Evolutionary conservation across 2,797 vertebrate genomes (phyloP), one percentile per base, ranked within the genome.

Genomic region (Urosaurus nigricauda): DNA sequence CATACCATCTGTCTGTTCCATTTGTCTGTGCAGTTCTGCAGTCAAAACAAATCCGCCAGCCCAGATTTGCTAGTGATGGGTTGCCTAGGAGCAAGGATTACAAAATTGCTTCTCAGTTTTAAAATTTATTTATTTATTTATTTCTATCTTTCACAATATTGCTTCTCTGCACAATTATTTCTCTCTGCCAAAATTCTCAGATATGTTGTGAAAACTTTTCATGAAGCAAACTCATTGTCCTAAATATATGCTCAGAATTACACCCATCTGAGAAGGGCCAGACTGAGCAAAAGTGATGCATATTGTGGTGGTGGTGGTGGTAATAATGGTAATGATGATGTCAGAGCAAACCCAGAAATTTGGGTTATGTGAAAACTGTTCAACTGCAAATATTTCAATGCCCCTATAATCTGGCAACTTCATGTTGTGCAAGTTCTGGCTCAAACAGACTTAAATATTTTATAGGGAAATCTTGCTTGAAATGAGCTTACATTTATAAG

Each of bases 81-180:
- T 92, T 92, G 87, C 93, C 89, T 86, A 90, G 93, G 89, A 81
- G 83, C 88, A 91, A 71, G 78, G 88, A 88, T 94, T 94, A 94
- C 87, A 80, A 86, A 73, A 35, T 43, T 88, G 73, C 73, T 86
- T 73, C 63, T 83, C 53, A 75, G 29, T 0, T 0, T 85, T 68
- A 81, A 74, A 40, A 16, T 35, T 51, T 47, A 5, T 79, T 37
- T 16, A 12, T 13, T 68, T 58, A 60, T 40, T 77, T 12, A 16
- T 53, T 65, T 5, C 86, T 53, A 12, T 11, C 75, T 51, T 90
- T 93, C 86, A 88, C 88, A 90, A 89, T 29, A 26, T n/a, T 90
- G 84, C 88, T 82, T 87, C 74, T 16, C 63, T 81, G 32, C 79
- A 9, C 87, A 87, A 89, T 91, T 87, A 3, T 51, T 0, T 75